Conservation (phyloP, 1,140 invertebrate genomes). For the Drosophila auraria region DNA sequence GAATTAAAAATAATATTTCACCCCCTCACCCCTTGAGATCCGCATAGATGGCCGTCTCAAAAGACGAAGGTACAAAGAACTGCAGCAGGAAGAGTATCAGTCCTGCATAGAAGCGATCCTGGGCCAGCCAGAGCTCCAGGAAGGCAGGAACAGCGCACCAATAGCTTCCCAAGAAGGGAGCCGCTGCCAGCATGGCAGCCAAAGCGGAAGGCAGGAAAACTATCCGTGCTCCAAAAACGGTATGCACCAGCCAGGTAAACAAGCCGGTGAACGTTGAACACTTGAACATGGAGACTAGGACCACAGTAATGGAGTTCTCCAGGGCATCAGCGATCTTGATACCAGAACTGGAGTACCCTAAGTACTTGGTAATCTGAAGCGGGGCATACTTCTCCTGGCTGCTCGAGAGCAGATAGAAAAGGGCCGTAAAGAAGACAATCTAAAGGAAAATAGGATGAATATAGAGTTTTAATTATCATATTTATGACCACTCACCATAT, state of each 20-base stretch:
- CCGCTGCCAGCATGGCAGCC: conserved; percentile 95
- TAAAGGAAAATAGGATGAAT: conserved; percentile 77
- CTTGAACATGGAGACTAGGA: conserved; percentile 98
- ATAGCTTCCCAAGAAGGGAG: conserved; percentile 97
- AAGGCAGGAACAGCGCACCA: conserved; percentile 97
- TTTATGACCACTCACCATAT: conserved; percentile 89
- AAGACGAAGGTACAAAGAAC: conserved; percentile 95
- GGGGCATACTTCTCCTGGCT: conserved; percentile 96
- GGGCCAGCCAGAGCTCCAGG: conserved; percentile 96
- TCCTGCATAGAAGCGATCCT: conserved; percentile 90
- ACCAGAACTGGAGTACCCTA: conserved; percentile 92
- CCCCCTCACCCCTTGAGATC: conserved; percentile 99
- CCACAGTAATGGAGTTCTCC: conserved; percentile 90
- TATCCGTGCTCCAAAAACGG: conserved; percentile 96
- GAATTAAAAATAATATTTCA: not conserved
- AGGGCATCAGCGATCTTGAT: conserved; percentile 90
- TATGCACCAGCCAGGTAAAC: conserved; percentile 99
- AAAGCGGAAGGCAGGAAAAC: conserved; percentile 97
- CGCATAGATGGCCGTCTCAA: conserved; percentile 97
- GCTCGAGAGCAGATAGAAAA: conserved; percentile 97
- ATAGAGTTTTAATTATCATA: not conserved
- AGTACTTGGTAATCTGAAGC: conserved; percentile 89
- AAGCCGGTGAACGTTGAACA: conserved; percentile 98
- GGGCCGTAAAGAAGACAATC: conserved; percentile 97
- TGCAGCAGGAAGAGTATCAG: conserved; percentile 92